These are phyloP conservation scores for Augochlorella aurata DNA, from an alignment of 2,888 invertebrate genomes.

Conservation along the genomic window DNA sequence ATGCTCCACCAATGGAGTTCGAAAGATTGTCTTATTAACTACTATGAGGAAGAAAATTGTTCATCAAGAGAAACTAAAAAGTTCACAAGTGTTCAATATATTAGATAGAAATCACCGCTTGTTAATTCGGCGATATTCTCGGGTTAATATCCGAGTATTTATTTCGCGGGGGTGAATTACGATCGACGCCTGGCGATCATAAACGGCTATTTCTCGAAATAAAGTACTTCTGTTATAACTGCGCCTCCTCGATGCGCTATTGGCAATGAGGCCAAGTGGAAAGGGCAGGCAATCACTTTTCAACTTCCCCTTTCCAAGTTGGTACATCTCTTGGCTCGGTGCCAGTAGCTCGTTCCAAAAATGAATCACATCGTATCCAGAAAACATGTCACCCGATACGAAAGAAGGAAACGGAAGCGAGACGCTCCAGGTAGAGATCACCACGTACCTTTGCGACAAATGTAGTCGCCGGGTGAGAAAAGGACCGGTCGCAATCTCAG, in stretches of 20 bases:
- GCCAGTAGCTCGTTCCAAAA: constrained; percentile 62
- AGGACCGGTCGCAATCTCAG: constrained; percentile 96
- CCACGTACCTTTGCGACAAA: constrained; percentile 96
- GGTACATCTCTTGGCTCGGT: constrained; percentile 64
- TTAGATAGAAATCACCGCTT: no score
- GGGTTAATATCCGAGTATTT: not conserved
- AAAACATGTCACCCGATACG: constrained; percentile 16
- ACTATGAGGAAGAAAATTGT: no score
- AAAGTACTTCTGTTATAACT: constrained; percentile 61
- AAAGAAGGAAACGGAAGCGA: not conserved
- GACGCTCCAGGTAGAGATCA: not conserved
- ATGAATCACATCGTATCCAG: constrained; percentile 25
- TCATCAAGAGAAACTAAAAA: no score
- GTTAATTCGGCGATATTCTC: not conserved
- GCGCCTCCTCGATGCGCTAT: constrained; percentile 39
- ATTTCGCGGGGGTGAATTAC: not conserved
- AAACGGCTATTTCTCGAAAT: constrained; percentile 15
- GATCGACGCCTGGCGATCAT: not conserved
- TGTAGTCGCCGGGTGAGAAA: constrained; percentile 99
- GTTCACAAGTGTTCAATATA: no score
- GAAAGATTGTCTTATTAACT: no score
- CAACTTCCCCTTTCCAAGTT: constrained; percentile 32
- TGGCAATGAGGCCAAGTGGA: constrained; percentile 55
- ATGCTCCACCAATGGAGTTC: no score
- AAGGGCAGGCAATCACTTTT: constrained; percentile 62